Evolutionary conservation across 2,888 invertebrate genomes (phyloP).

Genomic region (Chrysotoxum bicinctum): DNA sequence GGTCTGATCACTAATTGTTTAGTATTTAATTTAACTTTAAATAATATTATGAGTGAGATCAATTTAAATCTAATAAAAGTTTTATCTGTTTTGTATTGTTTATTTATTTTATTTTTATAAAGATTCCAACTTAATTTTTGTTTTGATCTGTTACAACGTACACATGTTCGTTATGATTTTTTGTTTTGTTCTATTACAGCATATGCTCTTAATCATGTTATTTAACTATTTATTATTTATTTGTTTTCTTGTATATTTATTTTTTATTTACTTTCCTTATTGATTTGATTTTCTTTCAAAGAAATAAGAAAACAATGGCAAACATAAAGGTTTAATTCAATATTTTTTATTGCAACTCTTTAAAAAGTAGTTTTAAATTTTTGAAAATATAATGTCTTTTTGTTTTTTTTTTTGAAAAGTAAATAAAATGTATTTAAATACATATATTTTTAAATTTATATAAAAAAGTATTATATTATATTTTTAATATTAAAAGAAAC

Average conservation of each 20-base stretch:
- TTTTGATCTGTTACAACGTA: background rate
- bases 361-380: background rate
- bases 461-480: constrained; percentile 22
- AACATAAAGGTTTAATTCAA: constrained; percentile 19
- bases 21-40: constrained; percentile 25
- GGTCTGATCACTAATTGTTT: background rate
- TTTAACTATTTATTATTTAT: background rate
- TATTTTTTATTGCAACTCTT: constrained; percentile 16
- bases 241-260: background rate
- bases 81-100: constrained; percentile 3
- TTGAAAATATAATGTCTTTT: constrained; percentile 11
- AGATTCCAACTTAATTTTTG: background rate
- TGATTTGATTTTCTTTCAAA: constrained; percentile 17
- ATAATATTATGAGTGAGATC: constrained; percentile 66
- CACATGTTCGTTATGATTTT: background rate
- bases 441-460: constrained; percentile 2
- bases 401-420: background rate
- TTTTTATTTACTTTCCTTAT: background rate
- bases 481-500: constrained; percentile 4
- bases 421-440: background rate
- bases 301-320: constrained; percentile 19
- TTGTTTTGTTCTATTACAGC: constrained; percentile 6
- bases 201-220: background rate
- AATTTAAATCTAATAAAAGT: constrained; percentile 56
- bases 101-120: constrained; percentile 1